Base-by-base conservation (phyloP, 2,888 invertebrate genomes). In the Ommatoiulus sabulosus region DNA sequence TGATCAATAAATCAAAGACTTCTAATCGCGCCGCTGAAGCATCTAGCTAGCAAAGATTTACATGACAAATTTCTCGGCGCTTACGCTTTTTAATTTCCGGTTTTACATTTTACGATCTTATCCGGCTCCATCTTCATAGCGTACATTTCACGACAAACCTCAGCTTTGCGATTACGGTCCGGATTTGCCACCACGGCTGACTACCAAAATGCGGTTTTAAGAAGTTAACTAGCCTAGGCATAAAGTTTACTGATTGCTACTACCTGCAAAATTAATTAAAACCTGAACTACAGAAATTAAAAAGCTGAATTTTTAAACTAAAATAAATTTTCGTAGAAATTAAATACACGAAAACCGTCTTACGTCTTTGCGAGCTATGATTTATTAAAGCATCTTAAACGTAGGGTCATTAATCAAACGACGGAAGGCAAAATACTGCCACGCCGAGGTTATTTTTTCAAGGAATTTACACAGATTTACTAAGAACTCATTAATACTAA, bases 1-100 rank as follows among this genome's bases (percentile, higher is more conserved):
- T 35, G 80, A 80, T 80, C 80, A 80, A 80, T 80, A 80, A 80
- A 80, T 24, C 80, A 43, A 24, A 80, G 24, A 24, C 80, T n/a
- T 63, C n/a, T 63, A 63, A 7, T n/a, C 4, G 63, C 80, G 17
- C 15, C 12, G 52, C 35, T 15, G 35, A 12, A 43, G 35, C 24
- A 72, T 2, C 35, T 35, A 35, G 35, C 72, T 10, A 35, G 35
- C 35, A 80, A 80, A 80, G 80, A 80, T 35, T 10, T 80, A 35
- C 80, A 43, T 80, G 80, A 80, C 80, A 35, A 80, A 80, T 80
- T 80, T 80, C 24, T 24, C 80, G 4, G 10, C 3, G 35, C 15
- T 15, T 8, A 35, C 80, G 12, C 24, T 80, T 20, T 80, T 80
- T 80, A 24, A 80, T 24, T 80, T 80, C 24, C 80, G 24, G 80